Evolutionary conservation across 2,888 invertebrate genomes (phyloP).

Genomic region (Onchidella celtica): DNA sequence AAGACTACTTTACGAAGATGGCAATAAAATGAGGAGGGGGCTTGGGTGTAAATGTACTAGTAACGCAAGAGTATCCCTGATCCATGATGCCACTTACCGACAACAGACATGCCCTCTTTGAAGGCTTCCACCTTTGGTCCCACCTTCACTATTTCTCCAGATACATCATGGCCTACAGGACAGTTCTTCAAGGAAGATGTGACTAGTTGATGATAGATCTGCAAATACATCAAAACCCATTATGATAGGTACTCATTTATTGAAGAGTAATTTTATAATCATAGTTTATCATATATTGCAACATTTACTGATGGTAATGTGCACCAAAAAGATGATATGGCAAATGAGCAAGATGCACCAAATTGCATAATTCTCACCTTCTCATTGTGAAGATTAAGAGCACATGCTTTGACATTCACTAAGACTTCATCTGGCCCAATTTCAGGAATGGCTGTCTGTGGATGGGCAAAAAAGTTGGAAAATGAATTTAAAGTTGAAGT

Average conservation of each 20-base stretch:
- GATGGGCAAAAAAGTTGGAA: conserved; percentile 28
- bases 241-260: too few relatives aligned
- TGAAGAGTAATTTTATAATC: too few relatives aligned
- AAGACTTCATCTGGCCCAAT: conserved; percentile 76
- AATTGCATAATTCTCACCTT: conserved; percentile 71
- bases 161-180: conserved; percentile 78
- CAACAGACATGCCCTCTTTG: conserved; percentile 79
- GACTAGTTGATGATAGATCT: conserved; percentile 31
- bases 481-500: too few relatives aligned
- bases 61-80: too few relatives aligned
- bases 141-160: conserved; percentile 78
- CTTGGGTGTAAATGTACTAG: too few relatives aligned
- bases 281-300: too few relatives aligned
- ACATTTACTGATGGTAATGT: too few relatives aligned
- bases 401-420: conserved; percentile 80
- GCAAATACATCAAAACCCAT: background rate
- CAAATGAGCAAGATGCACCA: too few relatives aligned
- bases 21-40: too few relatives aligned
- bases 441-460: conserved; percentile 67
- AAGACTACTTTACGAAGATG: too few relatives aligned
- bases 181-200: conserved; percentile 37
- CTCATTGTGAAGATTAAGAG: conserved; percentile 71
- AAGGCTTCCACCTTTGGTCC: conserved; percentile 79
- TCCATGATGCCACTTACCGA: conserved; percentile 74
- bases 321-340: too few relatives aligned